These are phyloP conservation scores for Dione juno DNA, from an alignment of 2,888 invertebrate species.

Conservation along the genomic window DNA sequence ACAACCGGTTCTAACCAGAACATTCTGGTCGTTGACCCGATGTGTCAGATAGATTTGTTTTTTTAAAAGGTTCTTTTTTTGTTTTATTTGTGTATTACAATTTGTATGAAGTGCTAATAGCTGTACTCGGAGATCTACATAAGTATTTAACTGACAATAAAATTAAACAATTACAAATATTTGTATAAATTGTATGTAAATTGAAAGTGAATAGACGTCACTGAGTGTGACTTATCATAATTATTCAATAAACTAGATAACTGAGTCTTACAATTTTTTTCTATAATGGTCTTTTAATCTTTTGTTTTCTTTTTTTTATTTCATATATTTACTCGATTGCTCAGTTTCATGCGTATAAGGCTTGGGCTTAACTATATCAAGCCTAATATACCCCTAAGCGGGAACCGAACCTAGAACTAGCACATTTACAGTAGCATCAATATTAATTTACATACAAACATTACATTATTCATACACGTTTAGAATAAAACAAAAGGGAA, in stretches of 20 bases:
- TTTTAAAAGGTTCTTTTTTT: neutral
- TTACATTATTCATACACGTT: neutral
- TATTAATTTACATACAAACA: neutral
- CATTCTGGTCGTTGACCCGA: slow-evolving; percentile 50
- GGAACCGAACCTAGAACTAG: neutral
- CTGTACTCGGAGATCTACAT: neutral
- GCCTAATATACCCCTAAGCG: too few relatives aligned
- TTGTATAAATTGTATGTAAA: neutral
- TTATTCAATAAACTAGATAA: too few relatives aligned
- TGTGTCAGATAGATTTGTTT: slow-evolving; percentile 31
- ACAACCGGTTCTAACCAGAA: slow-evolving; percentile 52
- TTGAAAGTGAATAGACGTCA: neutral
- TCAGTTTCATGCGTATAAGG: too few relatives aligned
- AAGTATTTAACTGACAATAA: neutral
- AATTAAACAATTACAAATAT: neutral
- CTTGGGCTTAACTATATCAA: too few relatives aligned
- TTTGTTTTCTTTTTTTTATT: too few relatives aligned
- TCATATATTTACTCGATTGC: too few relatives aligned
- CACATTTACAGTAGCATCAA: neutral
- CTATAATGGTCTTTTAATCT: too few relatives aligned
- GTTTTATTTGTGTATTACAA: neutral
- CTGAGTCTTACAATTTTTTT: too few relatives aligned
- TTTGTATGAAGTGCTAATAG: neutral
- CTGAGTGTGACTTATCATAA: neutral
- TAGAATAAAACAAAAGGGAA: slow-evolving; percentile 19